Conservation (phyloP, 2,113 vertebrate species). For the Engystomops pustulosus region DNA sequence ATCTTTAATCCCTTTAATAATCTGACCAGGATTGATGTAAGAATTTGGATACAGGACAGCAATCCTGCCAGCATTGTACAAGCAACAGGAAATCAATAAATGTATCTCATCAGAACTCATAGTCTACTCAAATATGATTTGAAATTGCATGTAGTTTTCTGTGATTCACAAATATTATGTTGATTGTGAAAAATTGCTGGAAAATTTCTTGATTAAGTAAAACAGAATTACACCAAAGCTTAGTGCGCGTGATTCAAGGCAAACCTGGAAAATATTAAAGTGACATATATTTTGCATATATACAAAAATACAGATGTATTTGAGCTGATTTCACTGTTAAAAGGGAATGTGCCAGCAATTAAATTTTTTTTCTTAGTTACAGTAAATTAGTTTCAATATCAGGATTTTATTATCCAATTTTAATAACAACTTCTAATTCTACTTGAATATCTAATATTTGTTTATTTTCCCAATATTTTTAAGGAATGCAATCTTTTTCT, state of each 20-base stretch:
- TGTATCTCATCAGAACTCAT: not conserved
- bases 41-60: too few species aligned
- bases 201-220: slow-evolving; percentile 7
- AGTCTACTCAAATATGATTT: not conserved
- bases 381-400: too few species aligned
- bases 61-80: not conserved
- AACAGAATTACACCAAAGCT: not conserved
- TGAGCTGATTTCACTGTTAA: not conserved
- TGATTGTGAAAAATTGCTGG: not conserved
- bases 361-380: too few species aligned
- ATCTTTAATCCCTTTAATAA: too few species aligned
- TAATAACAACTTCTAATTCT: too few species aligned
- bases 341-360: too few species aligned
- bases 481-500: too few species aligned
- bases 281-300: not conserved
- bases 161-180: not conserved
- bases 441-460: too few species aligned
- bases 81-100: not conserved
- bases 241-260: not conserved
- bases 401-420: too few species aligned
- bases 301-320: not conserved
- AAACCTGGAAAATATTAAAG: not conserved
- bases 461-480: too few species aligned
- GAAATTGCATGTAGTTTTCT: not conserved
- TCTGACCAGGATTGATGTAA: too few species aligned